Evolutionary conservation across 2,888 invertebrate genomes (phyloP), one percentile per base, ranked within the genome.

Genomic region (Erynnis tages): DNA sequence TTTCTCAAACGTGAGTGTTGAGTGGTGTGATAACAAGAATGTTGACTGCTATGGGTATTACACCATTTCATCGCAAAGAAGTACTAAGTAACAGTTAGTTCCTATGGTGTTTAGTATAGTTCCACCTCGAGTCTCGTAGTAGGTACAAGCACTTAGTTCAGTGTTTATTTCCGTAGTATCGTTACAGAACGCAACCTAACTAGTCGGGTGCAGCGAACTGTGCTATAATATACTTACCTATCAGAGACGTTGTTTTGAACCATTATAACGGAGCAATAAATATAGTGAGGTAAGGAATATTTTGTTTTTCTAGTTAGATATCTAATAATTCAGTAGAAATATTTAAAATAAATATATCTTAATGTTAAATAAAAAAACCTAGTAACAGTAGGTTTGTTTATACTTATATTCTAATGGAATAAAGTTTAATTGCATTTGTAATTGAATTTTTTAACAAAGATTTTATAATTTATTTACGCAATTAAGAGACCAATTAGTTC

Each of bases 151-250:
- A 21, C 4, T 21, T 21, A 21, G 21, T 21, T 21, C 3, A 21
- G 3, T 21, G 5, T 5, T 27, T 27, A 7, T 27, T 27, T 8
- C 7, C 27, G 21, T 30, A 45, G 45, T 45, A 45, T 11, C 23
- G 4, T 23, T 34, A n/a, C 16, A 23, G 45, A 45, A 4, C 25
- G 45, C 25, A 10, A 16, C 14, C 19, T 25, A 3, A 17, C 23
- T 45, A 35, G 45, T 34, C 34, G 45, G 10, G 34, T 45, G 45
- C 7, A 16, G 27, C 41, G 25, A 16, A 41, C 23, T 16, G 41
- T 41, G 27, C 16, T 41, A 27, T 16, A 25, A 7, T 16, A 21
- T 23, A 10, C 35, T 19, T 13, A 7, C 14, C 7, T 16, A 23
- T 10, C 23, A 34, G 27, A 25, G 45, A 34, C 34, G n/a, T 45